phyloP scores from a whole-genome alignment of 2,888 invertebrate species.

The Cetonia aurata region DNA sequence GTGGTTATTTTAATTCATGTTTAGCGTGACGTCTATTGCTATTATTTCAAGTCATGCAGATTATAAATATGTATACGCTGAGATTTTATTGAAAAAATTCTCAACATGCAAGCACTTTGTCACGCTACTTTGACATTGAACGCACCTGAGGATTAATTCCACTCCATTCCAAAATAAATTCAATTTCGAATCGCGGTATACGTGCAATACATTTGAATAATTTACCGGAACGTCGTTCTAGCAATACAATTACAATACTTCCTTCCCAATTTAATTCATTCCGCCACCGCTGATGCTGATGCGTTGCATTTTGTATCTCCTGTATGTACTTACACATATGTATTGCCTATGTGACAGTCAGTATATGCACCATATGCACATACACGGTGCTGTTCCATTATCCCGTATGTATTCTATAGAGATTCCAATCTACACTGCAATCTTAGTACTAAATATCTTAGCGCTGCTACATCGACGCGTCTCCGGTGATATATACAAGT shows the following conservation, averaged over 20 bases:
- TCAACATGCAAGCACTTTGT: constrained; percentile 13
- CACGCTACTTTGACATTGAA: constrained; percentile 4
- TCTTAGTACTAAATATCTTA: constrained; percentile 27
- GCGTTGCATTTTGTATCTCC: no score
- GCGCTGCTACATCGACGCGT: constrained; percentile 21
- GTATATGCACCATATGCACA: background rate
- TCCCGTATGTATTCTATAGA: constrained; percentile 16
- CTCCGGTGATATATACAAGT: constrained; percentile 34
- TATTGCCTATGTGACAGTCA: no score
- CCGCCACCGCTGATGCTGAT: constrained; percentile 4
- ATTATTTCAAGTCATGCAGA: constrained; percentile 16
- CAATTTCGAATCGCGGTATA: background rate
- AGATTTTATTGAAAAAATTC: background rate
- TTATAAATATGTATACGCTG: constrained; percentile 11
- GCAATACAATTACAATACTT: constrained; percentile 16
- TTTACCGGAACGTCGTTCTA: constrained; percentile 12
- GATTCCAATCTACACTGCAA: constrained; percentile 7
- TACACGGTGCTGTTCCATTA: background rate
- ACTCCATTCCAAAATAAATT: constrained; percentile 11
- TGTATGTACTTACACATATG: no score
- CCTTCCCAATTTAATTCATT: constrained; percentile 7
- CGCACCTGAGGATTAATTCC: constrained; percentile 7
- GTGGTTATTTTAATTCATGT: background rate
- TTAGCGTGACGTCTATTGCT: background rate
- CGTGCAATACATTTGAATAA: constrained; percentile 15